phyloP scores from a whole-genome alignment of 2,113 vertebrate species.

The Plestiodon gilberti region DNA sequence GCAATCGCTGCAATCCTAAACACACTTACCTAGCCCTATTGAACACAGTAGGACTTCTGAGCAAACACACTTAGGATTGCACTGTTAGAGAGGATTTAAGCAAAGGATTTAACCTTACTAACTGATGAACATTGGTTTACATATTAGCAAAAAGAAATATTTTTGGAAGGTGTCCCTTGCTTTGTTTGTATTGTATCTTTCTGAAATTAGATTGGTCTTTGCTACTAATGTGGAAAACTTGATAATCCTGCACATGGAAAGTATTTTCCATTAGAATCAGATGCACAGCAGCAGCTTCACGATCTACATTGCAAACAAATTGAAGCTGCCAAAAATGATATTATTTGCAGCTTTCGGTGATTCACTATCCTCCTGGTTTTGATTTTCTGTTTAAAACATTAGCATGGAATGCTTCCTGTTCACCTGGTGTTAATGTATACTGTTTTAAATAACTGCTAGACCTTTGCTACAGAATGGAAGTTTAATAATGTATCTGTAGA shows the following conservation, averaged over 20 bases:
- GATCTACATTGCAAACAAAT: constrained; percentile 24
- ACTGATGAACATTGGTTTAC: constrained; percentile 63
- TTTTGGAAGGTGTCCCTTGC: constrained; percentile 60
- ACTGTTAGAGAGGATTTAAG: constrained; percentile 53
- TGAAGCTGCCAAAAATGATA: constrained; percentile 61
- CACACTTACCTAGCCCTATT: no score
- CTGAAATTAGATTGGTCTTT: constrained; percentile 68
- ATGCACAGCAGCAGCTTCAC: constrained; percentile 54
- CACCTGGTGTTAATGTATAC: background rate
- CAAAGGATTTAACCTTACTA: constrained; percentile 47
- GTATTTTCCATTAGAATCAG: constrained; percentile 49
- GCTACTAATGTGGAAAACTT: constrained; percentile 79
- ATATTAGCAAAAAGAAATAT: constrained; percentile 69
- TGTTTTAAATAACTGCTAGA: background rate
- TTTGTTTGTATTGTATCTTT: constrained; percentile 69
- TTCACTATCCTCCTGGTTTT: constrained; percentile 64
- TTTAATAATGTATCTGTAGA: background rate
- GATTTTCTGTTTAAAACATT: constrained; percentile 65
- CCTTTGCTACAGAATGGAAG: background rate
- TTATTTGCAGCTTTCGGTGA: constrained; percentile 53
- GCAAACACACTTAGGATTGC: no score
- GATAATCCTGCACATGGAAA: constrained; percentile 69
- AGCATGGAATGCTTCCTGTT: constrained; percentile 32
- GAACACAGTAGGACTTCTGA: no score
- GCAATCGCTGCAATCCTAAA: no score